These are phyloP conservation scores for Andricus grossulariae DNA, from an alignment of 1,140 invertebrate species.

Conservation along the genomic window DNA sequence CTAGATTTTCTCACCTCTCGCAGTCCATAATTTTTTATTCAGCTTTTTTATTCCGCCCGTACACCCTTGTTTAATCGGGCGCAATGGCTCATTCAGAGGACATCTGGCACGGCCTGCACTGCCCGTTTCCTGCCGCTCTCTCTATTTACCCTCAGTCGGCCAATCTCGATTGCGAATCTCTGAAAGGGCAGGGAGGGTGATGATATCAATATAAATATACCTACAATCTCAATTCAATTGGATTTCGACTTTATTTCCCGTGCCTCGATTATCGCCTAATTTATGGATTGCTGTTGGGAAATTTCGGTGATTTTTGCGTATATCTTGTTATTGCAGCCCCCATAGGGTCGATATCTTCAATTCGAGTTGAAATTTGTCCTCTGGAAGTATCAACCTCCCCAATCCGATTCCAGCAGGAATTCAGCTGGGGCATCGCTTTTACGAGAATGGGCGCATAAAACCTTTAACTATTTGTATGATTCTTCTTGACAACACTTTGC, in stretches of 20 bases:
- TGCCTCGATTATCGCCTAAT: conserved; percentile 21
- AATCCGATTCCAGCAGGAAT: conserved; percentile 6
- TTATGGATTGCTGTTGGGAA: not conserved
- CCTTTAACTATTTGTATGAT: conserved; percentile 2
- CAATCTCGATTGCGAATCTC: conserved; percentile 2
- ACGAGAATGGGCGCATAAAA: conserved; percentile 11
- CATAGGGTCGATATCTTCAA: conserved; percentile 9
- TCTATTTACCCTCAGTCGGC: not conserved
- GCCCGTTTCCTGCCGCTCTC: not conserved
- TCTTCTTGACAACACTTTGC: conserved; percentile 10
- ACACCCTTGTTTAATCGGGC: conserved; percentile 6
- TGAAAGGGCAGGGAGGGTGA: conserved; percentile 11
- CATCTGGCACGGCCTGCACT: not conserved
- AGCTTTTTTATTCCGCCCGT: not conserved
- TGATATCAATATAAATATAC: conserved; percentile 30
- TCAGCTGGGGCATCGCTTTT: not conserved
- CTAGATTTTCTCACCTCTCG: not conserved
- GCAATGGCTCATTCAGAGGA: not conserved
- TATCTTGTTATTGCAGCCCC: conserved; percentile 29
- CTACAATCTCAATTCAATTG: conserved; percentile 5
- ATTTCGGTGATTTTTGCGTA: not conserved
- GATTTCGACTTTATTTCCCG: conserved; percentile 28
- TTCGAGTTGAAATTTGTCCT: conserved; percentile 20
- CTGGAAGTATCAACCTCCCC: conserved; percentile 10
- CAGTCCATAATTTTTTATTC: not conserved